Evolutionary conservation across 1,140 invertebrate species (phyloP), one percentile per base, ranked within the genome.

Genomic region (Leguminivora glycinivorella): DNA sequence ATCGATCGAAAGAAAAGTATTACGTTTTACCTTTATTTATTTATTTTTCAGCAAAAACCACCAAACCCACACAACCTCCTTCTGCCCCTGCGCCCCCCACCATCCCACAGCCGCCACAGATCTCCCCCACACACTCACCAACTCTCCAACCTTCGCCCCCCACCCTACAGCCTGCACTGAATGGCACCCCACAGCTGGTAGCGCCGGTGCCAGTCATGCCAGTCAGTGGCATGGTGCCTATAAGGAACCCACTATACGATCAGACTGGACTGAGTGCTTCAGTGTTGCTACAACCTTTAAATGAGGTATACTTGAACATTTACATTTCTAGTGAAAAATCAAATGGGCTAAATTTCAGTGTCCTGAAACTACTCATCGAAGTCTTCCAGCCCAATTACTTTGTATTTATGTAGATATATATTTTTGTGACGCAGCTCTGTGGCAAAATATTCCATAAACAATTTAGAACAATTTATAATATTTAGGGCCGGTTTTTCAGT

Each of bases 251-350:
- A 10, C 70, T 89, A 24, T 89, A 91, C 68, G 85, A 89, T 31
- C 86, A 89, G 67, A 73, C 82, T 0, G 86, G 83, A 0, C 69
- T 89, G 22, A 85, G 86, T 0, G 88, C 89, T 0, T 91, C 89
- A 0, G 87, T 91, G 7, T 75, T 91, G 4, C 68, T 91, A 56
- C 86, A 91, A 69, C 89, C 89, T 5, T 80, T 90, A 68, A 90
- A 89, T 75, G 85, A 90, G 88, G 88, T 90, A 76, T n/a, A n/a
- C n/a, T n/a, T n/a, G n/a, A n/a, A n/a, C n/a, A n/a, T n/a, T n/a
- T 22, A 63, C 40, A 40, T 9, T 10, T 40, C 34, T 40, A 14
- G 10, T 2, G 9, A 31, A 31, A n/a, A n/a, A n/a, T n/a, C n/a
- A n/a, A n/a, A n/a, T n/a, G n/a, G n/a, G n/a, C n/a, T n/a, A n/a